These are phyloP conservation scores for Poeciliopsis turneri DNA, from an alignment of 2,797 vertebrate genomes.

Conservation along the genomic window DNA sequence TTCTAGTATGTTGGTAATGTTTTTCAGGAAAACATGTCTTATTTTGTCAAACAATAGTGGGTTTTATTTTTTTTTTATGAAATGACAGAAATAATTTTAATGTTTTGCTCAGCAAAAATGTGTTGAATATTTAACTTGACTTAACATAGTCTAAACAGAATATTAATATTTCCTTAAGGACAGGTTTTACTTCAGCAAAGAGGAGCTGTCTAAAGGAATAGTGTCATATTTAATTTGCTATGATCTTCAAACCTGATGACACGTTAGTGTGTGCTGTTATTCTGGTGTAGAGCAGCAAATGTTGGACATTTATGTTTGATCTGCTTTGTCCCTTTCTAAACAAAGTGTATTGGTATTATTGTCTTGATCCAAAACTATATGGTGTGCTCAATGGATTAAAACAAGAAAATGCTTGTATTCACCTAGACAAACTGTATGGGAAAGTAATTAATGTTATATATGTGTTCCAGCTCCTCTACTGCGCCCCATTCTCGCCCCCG, in stretches of 20 bases:
- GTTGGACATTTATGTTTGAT: no score
- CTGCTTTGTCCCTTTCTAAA: no score
- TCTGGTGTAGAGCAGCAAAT: no score
- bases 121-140: neutral
- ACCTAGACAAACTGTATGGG: neutral
- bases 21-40: neutral
- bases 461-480: slow-evolving; percentile 64
- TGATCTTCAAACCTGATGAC: no score
- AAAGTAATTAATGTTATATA: neutral
- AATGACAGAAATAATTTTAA: neutral
- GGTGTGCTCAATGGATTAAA: neutral
- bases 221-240: neutral
- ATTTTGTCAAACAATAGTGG: neutral
- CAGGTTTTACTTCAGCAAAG: neutral
- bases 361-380: neutral
- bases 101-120: neutral
- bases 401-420: neutral
- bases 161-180: neutral
- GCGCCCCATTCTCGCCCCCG: slow-evolving; percentile 59
- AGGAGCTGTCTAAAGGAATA: neutral
- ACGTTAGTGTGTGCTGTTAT: no score
- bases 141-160: neutral
- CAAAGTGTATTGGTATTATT: no score
- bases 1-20: neutral
- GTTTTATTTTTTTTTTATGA: neutral